Percentiles rank a stretch among this genome's conserved stretches.
phyloP scores from a whole-genome alignment of 2,797 vertebrate genomes.

The Tauraco hartlaubi region DNA sequence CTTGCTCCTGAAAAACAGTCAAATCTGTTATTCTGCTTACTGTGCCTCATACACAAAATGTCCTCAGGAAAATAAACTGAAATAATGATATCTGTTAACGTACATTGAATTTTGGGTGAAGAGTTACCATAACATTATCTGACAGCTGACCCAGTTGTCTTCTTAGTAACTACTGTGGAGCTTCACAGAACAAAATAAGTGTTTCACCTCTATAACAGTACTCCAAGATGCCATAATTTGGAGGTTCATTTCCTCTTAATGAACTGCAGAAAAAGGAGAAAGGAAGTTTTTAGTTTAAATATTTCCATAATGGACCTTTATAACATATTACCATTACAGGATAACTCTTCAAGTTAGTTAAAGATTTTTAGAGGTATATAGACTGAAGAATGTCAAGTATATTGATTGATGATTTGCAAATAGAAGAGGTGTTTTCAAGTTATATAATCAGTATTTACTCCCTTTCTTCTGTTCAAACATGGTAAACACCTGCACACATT shows the following conservation, averaged over 20 bases:
- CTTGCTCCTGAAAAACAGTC: neutral
- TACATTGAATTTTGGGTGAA: neutral
- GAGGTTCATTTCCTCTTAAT: neutral
- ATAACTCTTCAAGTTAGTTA: neutral
- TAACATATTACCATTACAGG: neutral
- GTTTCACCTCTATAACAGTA: neutral
- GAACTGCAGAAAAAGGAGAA: neutral
- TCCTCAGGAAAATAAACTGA: neutral
- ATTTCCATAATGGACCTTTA: neutral
- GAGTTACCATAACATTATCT: neutral
- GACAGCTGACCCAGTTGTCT: neutral
- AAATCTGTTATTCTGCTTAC: neutral
- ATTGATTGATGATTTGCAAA: neutral
- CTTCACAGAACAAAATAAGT: neutral
- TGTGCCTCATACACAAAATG: neutral
- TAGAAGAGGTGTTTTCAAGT: neutral
- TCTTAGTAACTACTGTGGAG: neutral
- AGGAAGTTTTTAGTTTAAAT: neutral
- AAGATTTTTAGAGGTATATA: neutral
- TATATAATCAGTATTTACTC: neutral
- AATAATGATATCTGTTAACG: accelerated
- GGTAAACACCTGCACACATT: neutral
- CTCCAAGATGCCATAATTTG: neutral
- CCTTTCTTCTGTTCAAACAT: neutral
- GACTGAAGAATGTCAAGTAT: neutral